phyloP scores from a whole-genome alignment of 2,888 invertebrate species.

The Ischnura elegans region DNA sequence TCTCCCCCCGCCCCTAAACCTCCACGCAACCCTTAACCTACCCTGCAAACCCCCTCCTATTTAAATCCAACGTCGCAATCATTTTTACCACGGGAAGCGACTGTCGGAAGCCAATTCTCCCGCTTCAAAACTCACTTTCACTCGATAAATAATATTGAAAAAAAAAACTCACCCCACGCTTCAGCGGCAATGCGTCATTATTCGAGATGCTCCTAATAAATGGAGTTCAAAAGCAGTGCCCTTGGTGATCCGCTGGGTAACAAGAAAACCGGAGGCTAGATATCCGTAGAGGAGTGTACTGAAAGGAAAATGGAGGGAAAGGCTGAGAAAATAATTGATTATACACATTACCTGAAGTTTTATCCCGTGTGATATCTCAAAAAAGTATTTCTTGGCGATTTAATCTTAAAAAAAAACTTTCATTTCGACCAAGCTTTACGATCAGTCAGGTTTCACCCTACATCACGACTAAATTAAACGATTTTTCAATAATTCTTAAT shows the following conservation, averaged over 20 bases:
- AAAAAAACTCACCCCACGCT: background rate
- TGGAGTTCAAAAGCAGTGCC: background rate
- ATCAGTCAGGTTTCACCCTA: no score
- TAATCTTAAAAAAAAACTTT: no score
- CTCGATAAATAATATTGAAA: background rate
- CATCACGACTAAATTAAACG: no score
- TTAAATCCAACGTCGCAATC: background rate
- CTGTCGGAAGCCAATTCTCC: background rate
- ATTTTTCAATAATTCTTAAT: no score
- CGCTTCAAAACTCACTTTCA: background rate
- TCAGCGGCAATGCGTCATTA: background rate
- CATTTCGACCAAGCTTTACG: no score
- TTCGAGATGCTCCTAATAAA: background rate
- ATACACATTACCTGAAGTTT: no score
- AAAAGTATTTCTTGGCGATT: no score
- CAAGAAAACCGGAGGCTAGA: background rate
- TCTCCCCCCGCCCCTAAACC: background rate
- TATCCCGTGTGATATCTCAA: no score
- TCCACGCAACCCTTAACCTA: no score
- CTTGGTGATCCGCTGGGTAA: background rate
- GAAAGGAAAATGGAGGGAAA: no score
- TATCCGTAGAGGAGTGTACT: no score
- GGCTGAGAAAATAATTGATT: no score
- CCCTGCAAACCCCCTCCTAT: background rate
- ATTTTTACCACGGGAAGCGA: conserved; percentile 1